A percentile compares a stretch with the other conserved stretches of the same genome.
Conservation (phyloP, 2,797 vertebrate species). For the Novumbra hubbsi region DNA sequence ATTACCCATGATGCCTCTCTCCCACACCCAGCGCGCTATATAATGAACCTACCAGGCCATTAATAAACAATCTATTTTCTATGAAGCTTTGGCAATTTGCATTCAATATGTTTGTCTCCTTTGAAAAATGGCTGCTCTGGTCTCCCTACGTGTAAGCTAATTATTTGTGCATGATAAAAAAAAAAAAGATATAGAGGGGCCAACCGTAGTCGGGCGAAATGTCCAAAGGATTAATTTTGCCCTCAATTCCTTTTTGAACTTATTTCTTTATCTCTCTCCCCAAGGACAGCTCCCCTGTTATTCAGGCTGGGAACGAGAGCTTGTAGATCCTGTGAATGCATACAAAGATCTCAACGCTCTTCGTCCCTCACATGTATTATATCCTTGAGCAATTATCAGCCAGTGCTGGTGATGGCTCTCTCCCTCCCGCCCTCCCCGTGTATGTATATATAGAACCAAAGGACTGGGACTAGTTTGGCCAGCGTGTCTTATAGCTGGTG, state of each 20-base stretch:
- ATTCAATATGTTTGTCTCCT: conserved; percentile 81
- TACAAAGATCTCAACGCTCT: conserved; percentile 46
- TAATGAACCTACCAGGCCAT: conserved; percentile 79
- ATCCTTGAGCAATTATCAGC: conserved; percentile 65
- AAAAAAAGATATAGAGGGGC: conserved; percentile 47
- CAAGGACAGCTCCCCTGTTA: conserved; percentile 63
- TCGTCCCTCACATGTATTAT: conserved; percentile 62
- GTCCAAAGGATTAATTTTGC: conserved; percentile 75
- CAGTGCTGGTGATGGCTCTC: conserved; percentile 44
- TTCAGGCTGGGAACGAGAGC: conserved; percentile 63
- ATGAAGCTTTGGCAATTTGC: conserved; percentile 80
- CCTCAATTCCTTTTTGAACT: conserved; percentile 68
- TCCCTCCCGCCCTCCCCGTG: conserved; percentile 33
- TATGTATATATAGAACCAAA: conserved; percentile 62
- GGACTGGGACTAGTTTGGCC: conserved; percentile 68
- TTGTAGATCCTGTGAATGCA: conserved; percentile 55
- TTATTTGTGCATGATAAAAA: conserved; percentile 76
- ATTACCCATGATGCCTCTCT: conserved; percentile 73
- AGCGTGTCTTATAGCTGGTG: conserved; percentile 57
- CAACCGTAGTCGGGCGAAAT: conserved; percentile 59
- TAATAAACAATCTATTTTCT: conserved; percentile 85
- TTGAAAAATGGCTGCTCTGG: conserved; percentile 73
- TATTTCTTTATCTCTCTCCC: conserved; percentile 69
- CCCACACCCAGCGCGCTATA: conserved; percentile 52
- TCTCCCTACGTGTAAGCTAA: conserved; percentile 74